Percentiles rank a stretch among this genome's conserved stretches.
Conservation (phyloP, 2,113 vertebrate species). For the Abramis brama region DNA sequence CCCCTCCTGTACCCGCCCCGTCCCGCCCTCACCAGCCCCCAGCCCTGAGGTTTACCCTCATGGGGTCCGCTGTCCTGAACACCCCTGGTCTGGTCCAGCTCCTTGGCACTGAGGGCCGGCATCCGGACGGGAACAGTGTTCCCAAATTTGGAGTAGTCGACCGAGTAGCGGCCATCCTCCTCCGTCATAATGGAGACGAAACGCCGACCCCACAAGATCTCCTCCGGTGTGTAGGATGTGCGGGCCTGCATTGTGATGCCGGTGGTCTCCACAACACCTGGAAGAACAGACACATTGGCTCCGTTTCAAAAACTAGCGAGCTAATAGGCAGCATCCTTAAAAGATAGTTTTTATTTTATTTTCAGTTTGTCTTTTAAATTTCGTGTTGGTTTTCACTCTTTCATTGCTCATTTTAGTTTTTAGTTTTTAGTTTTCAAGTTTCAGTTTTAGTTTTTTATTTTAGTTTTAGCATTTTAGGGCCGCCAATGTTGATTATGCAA, state of each 20-base stretch:
- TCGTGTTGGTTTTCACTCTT: too few species aligned
- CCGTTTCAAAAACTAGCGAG: not conserved
- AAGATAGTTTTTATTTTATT: not conserved
- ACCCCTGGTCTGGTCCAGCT: constrained; percentile 75
- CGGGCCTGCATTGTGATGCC: constrained; percentile 85
- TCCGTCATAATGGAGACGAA: constrained; percentile 83
- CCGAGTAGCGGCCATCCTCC: constrained; percentile 80
- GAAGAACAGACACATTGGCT: constrained; percentile 1
- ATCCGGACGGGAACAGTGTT: constrained; percentile 78
- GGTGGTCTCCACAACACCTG: constrained; percentile 84
- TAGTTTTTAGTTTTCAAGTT: too few species aligned
- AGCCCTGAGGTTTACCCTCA: constrained; percentile 68
- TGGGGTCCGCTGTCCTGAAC: constrained; percentile 65
- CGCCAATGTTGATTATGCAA: too few species aligned
- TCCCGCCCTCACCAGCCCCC: constrained; percentile 78
- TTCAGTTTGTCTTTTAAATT: not conserved
- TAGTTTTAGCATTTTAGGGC: too few species aligned
- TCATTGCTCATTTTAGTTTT: too few species aligned
- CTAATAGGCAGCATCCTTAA: not conserved
- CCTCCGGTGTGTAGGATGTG: constrained; percentile 82
- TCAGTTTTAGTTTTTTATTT: too few species aligned
- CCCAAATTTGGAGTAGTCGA: constrained; percentile 86
- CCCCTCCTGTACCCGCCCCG: constrained; percentile 77
- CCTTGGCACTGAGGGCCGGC: constrained; percentile 77
- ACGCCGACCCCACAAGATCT: constrained; percentile 84